These are phyloP conservation scores for Grantiella picta DNA, from an alignment of 2,113 vertebrate species.

Conservation along the genomic window DNA sequence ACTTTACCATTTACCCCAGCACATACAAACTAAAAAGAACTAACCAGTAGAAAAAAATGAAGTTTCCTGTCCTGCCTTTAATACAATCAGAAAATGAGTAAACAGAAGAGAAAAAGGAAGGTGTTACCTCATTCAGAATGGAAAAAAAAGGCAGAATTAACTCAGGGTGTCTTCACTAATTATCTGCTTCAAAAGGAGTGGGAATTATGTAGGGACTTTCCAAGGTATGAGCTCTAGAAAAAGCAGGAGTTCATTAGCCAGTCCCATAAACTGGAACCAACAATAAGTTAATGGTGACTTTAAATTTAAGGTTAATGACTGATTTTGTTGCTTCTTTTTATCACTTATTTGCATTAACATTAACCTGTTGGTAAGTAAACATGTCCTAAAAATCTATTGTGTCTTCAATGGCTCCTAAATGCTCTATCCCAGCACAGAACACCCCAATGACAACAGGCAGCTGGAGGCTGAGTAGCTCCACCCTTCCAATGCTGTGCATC, in stretches of 20 bases:
- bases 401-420: not conserved
- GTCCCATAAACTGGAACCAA: not conserved
- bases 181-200: not conserved
- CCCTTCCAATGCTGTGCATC: not conserved
- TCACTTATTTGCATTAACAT: not conserved
- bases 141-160: not conserved
- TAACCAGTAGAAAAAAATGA: not conserved
- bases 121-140: not conserved
- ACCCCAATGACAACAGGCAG: not conserved
- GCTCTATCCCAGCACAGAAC: not conserved
- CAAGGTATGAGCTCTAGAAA: not conserved
- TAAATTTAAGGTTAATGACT: not conserved
- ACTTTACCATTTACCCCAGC: not conserved
- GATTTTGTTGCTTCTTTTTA: not conserved
- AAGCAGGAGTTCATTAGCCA: not conserved
- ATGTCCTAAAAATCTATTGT: not conserved
- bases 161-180: not conserved
- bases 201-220: not conserved
- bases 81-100: not conserved
- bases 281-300: not conserved
- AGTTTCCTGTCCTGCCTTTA: not conserved
- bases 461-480: not conserved
- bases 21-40: not conserved
- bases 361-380: not conserved
- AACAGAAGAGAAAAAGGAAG: not conserved